Evolutionary conservation across 2,888 invertebrate genomes (phyloP).

Genomic region (Oscheius sp.): DNA sequence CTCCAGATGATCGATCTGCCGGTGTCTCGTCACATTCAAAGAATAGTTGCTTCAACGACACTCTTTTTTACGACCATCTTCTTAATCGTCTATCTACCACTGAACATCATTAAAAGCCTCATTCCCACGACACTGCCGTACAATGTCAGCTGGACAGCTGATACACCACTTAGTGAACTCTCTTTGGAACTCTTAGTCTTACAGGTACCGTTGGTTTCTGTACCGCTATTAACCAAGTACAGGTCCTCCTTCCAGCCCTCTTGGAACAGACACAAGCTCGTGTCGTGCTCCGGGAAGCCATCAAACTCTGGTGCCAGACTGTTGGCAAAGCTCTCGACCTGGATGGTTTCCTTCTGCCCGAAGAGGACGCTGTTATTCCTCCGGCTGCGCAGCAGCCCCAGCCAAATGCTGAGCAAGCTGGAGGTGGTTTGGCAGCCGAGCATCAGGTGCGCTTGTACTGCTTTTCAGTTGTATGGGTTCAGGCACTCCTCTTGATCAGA

Average conservation of each 20-base stretch:
- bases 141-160: conserved; percentile 82
- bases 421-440: conserved; percentile 59
- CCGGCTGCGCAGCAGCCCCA: conserved; percentile 13
- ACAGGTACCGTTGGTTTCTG: conserved; percentile 74
- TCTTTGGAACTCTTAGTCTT: conserved; percentile 88
- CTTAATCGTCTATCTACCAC: conserved; percentile 94
- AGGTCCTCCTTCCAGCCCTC: conserved; percentile 91
- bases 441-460: conserved; percentile 42
- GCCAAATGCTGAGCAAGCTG: conserved; percentile 11
- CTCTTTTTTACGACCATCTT: conserved; percentile 92
- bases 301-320: conserved; percentile 78
- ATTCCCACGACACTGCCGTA: conserved; percentile 93
- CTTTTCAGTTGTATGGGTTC: conserved; percentile 68
- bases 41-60: conserved; percentile 87
- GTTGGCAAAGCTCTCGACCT: conserved; percentile 73
- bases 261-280: conserved; percentile 95
- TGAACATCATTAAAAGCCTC: conserved; percentile 84
- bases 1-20: conserved; percentile 94
- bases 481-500: conserved; percentile 86
- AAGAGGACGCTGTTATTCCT: conserved; percentile 34
- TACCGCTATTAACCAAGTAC: background rate
- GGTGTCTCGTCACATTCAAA: conserved; percentile 88
- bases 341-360: conserved; percentile 43
- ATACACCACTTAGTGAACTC: conserved; percentile 86
- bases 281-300: conserved; percentile 86